Base-by-base conservation (phyloP, 2,113 vertebrate genomes). In the Acrocephalus arundinaceus region DNA sequence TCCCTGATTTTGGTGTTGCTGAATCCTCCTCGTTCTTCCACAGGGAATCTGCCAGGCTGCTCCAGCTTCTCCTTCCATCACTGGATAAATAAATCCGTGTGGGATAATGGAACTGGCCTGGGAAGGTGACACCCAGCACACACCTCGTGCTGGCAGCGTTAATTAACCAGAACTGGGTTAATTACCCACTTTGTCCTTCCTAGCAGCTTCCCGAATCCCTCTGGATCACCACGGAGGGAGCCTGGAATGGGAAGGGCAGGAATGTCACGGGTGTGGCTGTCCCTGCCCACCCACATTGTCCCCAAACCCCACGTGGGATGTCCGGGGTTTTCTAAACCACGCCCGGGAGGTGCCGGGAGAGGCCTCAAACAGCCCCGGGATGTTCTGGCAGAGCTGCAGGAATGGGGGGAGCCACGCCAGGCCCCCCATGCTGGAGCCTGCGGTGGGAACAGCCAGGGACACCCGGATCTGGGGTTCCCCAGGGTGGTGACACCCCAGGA, bases 221-320 rank as follows among this genome's bases (percentile, higher is more conserved):
- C 8, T 7, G 51, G 28, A 13, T 6, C 43, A 15, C 23, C 23
- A 2, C 0, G 4, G 59, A 28, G 18, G 3, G 15, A 41, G 10
- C 71, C 83, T 85, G 43, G 4, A 49, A 41, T 2, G 24, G 24
- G 61, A 41, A n/a, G 6, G 12, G 35, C 43, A 49, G 51, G 4
- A 13, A n/a, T 7, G 19, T 41, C n/a, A 48, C 28, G 0, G 0
- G 1, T 14, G 27, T 22, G 11, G 28, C 33, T 54, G 58, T 3
- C 37, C 45, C 23, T 6, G 15, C 35, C 35, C 3, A 30, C 15
- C 20, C 13, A 15, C 4, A 8, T 11, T 5, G 5, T 7, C 31
- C 51, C 51, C 39, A 25, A 8, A 22, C 1, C 24, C 48, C 35
- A 19, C 15, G 2, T 0, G 15, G 49, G 11, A 1, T 75, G 39